Base-by-base conservation (phyloP, 2,888 invertebrate species). In the Stenodera caucasica region DNA sequence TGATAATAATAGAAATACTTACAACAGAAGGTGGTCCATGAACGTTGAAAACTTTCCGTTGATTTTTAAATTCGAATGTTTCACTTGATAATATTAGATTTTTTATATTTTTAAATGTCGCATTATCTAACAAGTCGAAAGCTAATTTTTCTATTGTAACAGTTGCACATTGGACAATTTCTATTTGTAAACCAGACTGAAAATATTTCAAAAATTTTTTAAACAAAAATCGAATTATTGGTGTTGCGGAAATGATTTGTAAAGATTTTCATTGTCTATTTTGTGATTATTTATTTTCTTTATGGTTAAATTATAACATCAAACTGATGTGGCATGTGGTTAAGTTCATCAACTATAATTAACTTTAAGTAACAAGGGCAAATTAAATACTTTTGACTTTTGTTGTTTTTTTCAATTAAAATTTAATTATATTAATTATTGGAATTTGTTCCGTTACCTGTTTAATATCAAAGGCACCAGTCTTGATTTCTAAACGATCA, bases 111-210 rank as follows among this genome's bases (percentile, higher is more conserved):
- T 75, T 81, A 65, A 90, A 84, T 57, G 79, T 82, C 75, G 89
- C 83, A 61, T 84, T 83, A 51, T 86, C 81, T 30, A 90, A 81
- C 83, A 88, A 87, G 33, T 88, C 87, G 72, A 90, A 90, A 0
- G 88, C 85, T 51, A 83, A 82, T 18, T 85, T 84, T 70, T 86
- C 85, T 63, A 90, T 81, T 18, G 83, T 81, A 12, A 89, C 87
- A 70, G 82, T 80, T 58, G 81, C 80, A 73, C 87, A 86, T 63
- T 84, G 80, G 54, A 81, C 81, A 71, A 90, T 85, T 63, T 84
- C 82, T 33, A 85, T 85, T 57, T 86, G 84, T 57, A 90, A 21
- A 21, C 45, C 45, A 45, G 45, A 45, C 45, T 80, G 33, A 88
- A 86, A 59, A 88, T 88, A 45, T 85, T 79, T 67, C 52, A 74